Conservation (phyloP, 2,888 invertebrate genomes). For the Ophion ventricosus region DNA sequence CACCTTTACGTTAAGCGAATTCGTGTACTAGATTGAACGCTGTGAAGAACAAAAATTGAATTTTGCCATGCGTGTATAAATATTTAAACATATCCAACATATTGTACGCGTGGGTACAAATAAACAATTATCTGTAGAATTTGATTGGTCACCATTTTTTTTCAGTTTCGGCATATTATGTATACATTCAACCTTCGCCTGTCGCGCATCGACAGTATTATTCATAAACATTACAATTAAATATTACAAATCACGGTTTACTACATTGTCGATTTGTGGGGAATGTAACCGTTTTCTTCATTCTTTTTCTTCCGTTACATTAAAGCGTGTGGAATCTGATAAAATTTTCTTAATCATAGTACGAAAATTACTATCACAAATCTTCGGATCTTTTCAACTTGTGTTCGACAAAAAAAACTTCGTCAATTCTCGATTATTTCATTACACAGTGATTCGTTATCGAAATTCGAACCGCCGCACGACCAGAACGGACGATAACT, state of each 20-base stretch:
- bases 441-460: too few species aligned
- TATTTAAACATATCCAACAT: constrained; percentile 56
- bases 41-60: constrained; percentile 12
- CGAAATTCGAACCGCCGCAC: neutral
- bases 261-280: neutral
- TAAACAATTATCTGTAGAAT: constrained; percentile 45
- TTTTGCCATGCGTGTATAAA: constrained; percentile 54
- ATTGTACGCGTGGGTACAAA: constrained; percentile 46
- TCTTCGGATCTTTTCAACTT: neutral
- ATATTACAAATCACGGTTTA: constrained; percentile 38
- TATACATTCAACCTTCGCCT: constrained; percentile 37
- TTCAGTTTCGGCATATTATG: constrained; percentile 24
- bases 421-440: neutral
- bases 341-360: constrained; percentile 7
- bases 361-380: constrained; percentile 23
- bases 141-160: constrained; percentile 42
- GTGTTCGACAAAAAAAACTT: neutral
- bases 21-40: constrained; percentile 15
- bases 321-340: constrained; percentile 53
- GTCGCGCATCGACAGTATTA: constrained; percentile 41
- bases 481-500: constrained; percentile 15
- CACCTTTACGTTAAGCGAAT: constrained; percentile 26
- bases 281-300: neutral
- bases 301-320: constrained; percentile 13
- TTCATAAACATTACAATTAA: constrained; percentile 24